Evolutionary conservation across 2,888 invertebrate species (phyloP).

Genomic region (Nebria salina): DNA sequence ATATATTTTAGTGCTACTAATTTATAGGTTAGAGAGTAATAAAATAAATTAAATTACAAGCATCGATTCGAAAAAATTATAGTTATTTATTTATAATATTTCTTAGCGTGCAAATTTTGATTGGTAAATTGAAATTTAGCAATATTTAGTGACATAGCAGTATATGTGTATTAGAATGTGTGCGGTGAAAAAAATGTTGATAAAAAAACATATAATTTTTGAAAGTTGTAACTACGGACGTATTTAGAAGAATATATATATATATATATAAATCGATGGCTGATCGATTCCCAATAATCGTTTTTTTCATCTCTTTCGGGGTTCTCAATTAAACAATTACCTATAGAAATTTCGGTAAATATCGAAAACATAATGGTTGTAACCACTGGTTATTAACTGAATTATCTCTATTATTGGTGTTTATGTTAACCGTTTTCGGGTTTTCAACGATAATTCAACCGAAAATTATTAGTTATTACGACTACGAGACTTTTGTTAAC

Average conservation of each 20-base stretch:
- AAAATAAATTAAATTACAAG: no score
- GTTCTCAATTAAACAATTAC: conserved; percentile 2
- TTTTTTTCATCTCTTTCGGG: neutral
- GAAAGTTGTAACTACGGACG: no score
- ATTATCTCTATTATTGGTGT: conserved; percentile 28
- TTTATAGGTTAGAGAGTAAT: no score
- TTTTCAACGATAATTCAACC: conserved; percentile 16
- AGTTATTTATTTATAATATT: no score
- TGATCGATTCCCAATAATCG: neutral
- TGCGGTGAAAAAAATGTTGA: no score
- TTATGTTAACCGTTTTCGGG: conserved; percentile 9
- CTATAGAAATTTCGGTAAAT: conserved; percentile 12
- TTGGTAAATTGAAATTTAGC: no score
- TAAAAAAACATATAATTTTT: no score
- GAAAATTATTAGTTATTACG: conserved; percentile 8
- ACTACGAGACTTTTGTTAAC: neutral
- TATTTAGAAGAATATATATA: neutral
- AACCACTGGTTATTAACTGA: conserved; percentile 29
- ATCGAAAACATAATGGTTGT: conserved; percentile 11
- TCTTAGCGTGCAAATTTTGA: no score
- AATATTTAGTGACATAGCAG: no score
- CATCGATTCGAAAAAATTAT: no score
- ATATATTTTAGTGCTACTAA: no score
- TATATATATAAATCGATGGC: neutral
- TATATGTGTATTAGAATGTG: no score